phyloP scores from a whole-genome alignment of 2,888 invertebrate species.

The Hymenopus coronatus region DNA sequence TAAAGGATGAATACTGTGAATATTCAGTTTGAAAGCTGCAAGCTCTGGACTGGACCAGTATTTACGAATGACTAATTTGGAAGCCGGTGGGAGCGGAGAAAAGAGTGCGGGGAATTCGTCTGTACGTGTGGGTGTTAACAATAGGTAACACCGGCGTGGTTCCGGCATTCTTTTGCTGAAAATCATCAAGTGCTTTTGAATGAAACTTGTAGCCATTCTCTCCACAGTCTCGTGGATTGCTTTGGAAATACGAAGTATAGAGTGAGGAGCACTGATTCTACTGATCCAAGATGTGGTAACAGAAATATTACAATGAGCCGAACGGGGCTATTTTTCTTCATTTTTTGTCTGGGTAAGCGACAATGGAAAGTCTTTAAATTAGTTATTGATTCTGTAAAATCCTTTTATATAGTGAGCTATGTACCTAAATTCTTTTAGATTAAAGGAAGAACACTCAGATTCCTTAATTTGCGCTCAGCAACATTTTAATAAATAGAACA shows the following conservation, averaged over 20 bases:
- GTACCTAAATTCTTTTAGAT: no score
- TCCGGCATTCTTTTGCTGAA: not conserved
- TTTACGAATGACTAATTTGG: not conserved
- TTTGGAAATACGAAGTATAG: not conserved
- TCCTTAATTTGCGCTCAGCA: no score
- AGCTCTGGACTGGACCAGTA: not conserved
- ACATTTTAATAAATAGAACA: no score
- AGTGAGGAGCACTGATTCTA: no score
- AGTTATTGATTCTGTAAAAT: not conserved
- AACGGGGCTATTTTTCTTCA: not conserved
- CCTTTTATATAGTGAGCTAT: no score
- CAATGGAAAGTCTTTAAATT: not conserved
- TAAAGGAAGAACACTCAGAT: no score
- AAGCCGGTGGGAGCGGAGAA: not conserved
- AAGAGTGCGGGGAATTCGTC: no score
- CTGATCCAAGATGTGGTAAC: not conserved
- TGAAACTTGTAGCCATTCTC: not conserved
- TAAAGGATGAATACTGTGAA: no score
- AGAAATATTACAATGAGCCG: not conserved
- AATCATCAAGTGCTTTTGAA: not conserved
- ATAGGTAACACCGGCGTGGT: not conserved
- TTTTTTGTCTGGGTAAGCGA: not conserved
- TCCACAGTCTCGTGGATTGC: not conserved
- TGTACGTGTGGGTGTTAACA: no score
- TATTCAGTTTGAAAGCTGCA: no score